phyloP scores from a whole-genome alignment of 2,888 invertebrate species.

The Cephus rjabovi region DNA sequence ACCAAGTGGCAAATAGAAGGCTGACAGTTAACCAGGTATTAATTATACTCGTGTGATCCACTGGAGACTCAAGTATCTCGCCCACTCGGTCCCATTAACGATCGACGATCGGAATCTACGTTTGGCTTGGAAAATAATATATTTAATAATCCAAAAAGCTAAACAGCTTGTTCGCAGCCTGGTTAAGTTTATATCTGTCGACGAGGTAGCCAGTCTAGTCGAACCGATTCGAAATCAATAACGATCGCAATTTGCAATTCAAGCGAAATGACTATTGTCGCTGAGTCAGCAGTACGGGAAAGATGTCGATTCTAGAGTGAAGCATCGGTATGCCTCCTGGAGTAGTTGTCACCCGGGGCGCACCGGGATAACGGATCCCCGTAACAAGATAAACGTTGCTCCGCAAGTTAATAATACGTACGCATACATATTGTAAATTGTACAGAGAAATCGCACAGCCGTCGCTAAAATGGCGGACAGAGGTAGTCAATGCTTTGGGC shows the following conservation, averaged over 20 bases:
- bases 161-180: not conserved
- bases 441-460: not conserved
- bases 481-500: not conserved
- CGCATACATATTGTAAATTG: not conserved
- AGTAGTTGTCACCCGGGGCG: not conserved
- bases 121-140: not conserved
- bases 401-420: not conserved
- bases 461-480: not conserved
- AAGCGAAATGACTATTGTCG: not conserved
- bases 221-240: not conserved
- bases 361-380: not conserved
- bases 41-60: conserved; percentile 7
- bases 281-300: not conserved
- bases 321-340: not conserved
- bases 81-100: not conserved
- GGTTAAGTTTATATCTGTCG: not conserved
- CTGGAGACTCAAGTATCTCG: not conserved
- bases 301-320: not conserved
- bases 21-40: conserved; percentile 34
- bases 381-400: not conserved
- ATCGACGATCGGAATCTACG: not conserved
- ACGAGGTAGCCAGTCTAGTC: not conserved
- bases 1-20: conserved; percentile 31
- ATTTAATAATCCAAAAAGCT: not conserved
- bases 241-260: not conserved